Evolutionary conservation across 2,888 invertebrate genomes (phyloP).

Genomic region (Exephanes ischioxanthus): DNA sequence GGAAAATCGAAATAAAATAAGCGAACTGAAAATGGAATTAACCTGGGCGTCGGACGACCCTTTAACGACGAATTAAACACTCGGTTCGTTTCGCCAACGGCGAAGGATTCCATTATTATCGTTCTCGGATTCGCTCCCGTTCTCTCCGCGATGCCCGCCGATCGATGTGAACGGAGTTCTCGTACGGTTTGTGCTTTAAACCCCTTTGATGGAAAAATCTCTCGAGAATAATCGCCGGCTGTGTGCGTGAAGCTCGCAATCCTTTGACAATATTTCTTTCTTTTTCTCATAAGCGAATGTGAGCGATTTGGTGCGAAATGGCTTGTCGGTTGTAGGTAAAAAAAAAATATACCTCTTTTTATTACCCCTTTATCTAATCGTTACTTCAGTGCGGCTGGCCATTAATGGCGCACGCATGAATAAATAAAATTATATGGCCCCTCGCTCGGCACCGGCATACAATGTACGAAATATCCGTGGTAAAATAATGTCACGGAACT

Average conservation of each 20-base stretch:
- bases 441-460: not conserved
- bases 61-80: constrained; percentile 63
- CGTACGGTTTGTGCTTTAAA: not conserved
- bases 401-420: constrained; percentile 9
- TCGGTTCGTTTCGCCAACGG: constrained; percentile 15
- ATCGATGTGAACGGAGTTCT: not conserved
- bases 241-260: constrained; percentile 6
- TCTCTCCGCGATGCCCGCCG: not conserved
- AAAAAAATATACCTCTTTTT: constrained; percentile 25
- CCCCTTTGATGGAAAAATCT: constrained; percentile 4
- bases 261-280: constrained; percentile 1
- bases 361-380: constrained; percentile 30
- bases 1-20: constrained; percentile 36
- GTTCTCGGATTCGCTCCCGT: not conserved
- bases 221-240: not conserved
- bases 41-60: constrained; percentile 57
- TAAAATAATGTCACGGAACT: constrained; percentile 22
- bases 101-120: not conserved
- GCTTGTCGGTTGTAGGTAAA: constrained; percentile 29
- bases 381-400: not conserved
- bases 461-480: constrained; percentile 33
- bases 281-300: not conserved
- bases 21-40: constrained; percentile 64
- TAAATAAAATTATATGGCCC: constrained; percentile 27
- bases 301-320: not conserved